Conservation (phyloP, 2,797 vertebrate genomes). For the Pogonophryne albipinna region DNA sequence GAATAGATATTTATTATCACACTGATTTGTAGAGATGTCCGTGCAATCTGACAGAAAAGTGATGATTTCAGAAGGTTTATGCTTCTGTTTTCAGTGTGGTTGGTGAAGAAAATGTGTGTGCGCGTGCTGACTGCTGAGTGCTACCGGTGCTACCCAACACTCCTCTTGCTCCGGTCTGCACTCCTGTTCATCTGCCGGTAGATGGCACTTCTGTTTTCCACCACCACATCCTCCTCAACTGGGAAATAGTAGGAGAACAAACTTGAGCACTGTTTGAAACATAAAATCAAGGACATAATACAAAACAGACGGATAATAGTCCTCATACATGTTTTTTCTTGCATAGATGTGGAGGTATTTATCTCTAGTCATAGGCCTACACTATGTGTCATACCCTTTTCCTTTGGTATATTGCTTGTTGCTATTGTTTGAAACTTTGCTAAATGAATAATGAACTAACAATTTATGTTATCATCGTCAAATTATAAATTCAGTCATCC, state of each 20-base stretch:
- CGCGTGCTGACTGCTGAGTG: not conserved
- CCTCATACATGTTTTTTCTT: not conserved
- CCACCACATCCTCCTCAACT: conserved; percentile 65
- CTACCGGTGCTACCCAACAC: conserved; percentile 29
- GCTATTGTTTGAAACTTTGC: not conserved
- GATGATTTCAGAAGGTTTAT: not conserved
- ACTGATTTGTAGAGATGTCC: not conserved
- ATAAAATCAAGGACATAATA: not conserved
- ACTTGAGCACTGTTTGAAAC: not conserved
- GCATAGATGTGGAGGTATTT: not conserved
- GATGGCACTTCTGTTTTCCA: conserved; percentile 47
- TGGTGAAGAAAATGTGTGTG: not conserved
- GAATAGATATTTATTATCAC: not conserved
- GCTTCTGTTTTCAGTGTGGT: not conserved
- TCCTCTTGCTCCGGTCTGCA: conserved; percentile 43
- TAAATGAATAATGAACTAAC: not conserved
- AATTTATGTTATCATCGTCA: too few relatives aligned
- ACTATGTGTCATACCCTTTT: not conserved
- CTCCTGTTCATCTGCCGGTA: conserved; percentile 38
- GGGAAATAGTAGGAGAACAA: not conserved
- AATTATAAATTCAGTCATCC: not conserved
- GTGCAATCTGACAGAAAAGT: not conserved
- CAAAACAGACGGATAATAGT: not conserved
- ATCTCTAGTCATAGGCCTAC: not conserved
- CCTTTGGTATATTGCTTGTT: not conserved